phyloP scores from a whole-genome alignment of 2,888 invertebrate genomes.

The Synanthedon andrenaeformis region DNA sequence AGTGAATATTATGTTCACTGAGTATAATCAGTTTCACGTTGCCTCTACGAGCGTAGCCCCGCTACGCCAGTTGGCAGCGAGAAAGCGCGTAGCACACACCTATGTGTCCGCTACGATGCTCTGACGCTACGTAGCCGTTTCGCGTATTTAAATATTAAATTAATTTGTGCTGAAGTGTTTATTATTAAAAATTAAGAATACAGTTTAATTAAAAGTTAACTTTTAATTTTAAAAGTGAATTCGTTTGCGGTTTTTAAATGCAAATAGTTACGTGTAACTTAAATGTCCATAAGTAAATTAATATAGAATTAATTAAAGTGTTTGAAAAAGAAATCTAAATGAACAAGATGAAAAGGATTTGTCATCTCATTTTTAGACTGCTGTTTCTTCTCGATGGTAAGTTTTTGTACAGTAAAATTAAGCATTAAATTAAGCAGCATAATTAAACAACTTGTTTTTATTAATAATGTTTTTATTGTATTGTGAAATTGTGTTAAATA shows the following conservation, averaged over 20 bases:
- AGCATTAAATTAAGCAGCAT: too few relatives aligned
- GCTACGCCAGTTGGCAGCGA: conserved; percentile 15
- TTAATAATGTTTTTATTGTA: too few relatives aligned
- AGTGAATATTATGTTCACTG: conserved; percentile 19
- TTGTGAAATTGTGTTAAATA: too few relatives aligned
- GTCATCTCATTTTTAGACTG: conserved; percentile 50
- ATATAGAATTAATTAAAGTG: conserved; percentile 13
- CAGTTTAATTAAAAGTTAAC: background rate
- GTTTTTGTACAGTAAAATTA: conserved; percentile 5
- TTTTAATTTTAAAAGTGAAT: conserved; percentile 6
- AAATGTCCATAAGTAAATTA: conserved; percentile 10
- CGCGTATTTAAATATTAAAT: conserved; percentile 2
- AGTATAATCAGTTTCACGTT: conserved; percentile 25
- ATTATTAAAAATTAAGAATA: conserved; percentile 7
- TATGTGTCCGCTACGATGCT: conserved; percentile 12
- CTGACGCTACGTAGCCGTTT: background rate
- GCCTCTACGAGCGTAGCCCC: conserved; percentile 6
- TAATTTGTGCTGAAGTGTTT: background rate
- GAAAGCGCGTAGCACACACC: conserved; percentile 17
- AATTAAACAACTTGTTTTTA: too few relatives aligned
- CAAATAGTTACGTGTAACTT: conserved; percentile 3
- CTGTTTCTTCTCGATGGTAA: conserved; percentile 57
- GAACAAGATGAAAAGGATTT: conserved; percentile 61
- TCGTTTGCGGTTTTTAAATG: conserved; percentile 9
- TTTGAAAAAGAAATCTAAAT: conserved; percentile 18